Evolutionary conservation across 1,140 invertebrate genomes (phyloP), one percentile per base, ranked within the genome.

Genomic region (Neocloeon triangulifer): DNA sequence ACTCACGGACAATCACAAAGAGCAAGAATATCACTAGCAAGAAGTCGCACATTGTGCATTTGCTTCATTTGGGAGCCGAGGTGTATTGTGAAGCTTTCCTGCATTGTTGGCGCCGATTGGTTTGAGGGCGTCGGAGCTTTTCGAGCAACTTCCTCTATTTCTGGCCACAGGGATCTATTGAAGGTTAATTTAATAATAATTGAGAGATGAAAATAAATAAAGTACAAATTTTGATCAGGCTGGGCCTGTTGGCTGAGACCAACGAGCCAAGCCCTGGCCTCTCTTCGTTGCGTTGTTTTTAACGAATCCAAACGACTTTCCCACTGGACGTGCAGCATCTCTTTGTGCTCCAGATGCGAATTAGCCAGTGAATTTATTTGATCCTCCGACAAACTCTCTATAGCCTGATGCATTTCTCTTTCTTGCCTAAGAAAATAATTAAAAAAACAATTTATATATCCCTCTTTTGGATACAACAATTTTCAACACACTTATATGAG

Each of bases 31-130:
- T 89, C 72, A 8, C 73, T 73, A 38, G 80, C 77, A 5, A 95
- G 56, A 33, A 98, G 72, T 30, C 91, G 61, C 39, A 96, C 75
- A 56, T 98, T 98, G 53, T 98, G 89, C 62, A 89, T 96, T 47
- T 94, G 86, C 57, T 98, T 98, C 55, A 97, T 67, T 57, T 98
- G 92, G 2, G 88, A 86, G 35, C 91, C 91, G 34, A 95, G 59
- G 59, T 95, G 86, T 43, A 95, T 94, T 10, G 88, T 96, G 49
- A 95, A 95, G 57, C 88, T 94, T 59, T 95, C 88, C 56, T 94
- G 85, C 43, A 82, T 43, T 38, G 46, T 54, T 14, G 48, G 53
- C 48, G 49, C 33, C 46, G 40, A 28, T 42, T 41, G 13, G 46
- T 35, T n/a, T 43, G 8, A 46, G 47, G 25, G 46, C 32, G 23